Base-by-base conservation (phyloP, 2,797 vertebrate species). In the Morelia viridis region DNA sequence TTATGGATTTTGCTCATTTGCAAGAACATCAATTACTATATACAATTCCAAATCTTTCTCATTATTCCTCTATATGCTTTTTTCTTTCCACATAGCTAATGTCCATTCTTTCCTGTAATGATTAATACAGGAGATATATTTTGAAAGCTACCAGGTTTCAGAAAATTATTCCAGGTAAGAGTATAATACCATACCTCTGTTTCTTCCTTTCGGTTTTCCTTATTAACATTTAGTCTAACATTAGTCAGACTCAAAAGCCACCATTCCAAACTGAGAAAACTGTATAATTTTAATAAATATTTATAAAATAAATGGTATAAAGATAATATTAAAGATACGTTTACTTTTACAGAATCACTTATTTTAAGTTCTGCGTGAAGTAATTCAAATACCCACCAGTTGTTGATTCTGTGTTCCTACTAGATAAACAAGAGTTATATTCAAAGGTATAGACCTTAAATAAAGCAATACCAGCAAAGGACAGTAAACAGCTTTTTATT, bases 61-160 rank as follows among this genome's bases (percentile, higher is more conserved):
- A 91, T 41, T 46, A 62, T 60, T 50, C 35, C 57, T 91, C 80
- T 60, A 65, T 3, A 53, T 76, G 57, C 53, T 80, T 93, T 90
- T 68, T 24, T 85, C 85, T 87, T 87, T 89, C 91, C 68, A 84
- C 24, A 56, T 26, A 88, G 24, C 41, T 31, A 62, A 85, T 19
- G 19, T 56, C 17, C 12, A 91, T 41, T 15, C 15, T 2, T 60
- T 28, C 8, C 53, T 92, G 58, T 28, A 41, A 90, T 83, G 31
- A 91, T 24, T 35, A 35, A 35, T 57, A 28, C 7, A 41, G 56
- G 17, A 71, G 35, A n/a, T 15, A 80, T 11, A 8, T 26, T 61
- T 24, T 24, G 24, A 24, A 50, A 41, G 10, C 5, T 68, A 76
- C 4, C 60, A 19, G 4, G n/a, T 76, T 89, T 7, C n/a, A 76